Evolutionary conservation across 1,140 invertebrate genomes (phyloP), one percentile per base, ranked within the genome.

Genomic region (Ceratosolen solmsi): DNA sequence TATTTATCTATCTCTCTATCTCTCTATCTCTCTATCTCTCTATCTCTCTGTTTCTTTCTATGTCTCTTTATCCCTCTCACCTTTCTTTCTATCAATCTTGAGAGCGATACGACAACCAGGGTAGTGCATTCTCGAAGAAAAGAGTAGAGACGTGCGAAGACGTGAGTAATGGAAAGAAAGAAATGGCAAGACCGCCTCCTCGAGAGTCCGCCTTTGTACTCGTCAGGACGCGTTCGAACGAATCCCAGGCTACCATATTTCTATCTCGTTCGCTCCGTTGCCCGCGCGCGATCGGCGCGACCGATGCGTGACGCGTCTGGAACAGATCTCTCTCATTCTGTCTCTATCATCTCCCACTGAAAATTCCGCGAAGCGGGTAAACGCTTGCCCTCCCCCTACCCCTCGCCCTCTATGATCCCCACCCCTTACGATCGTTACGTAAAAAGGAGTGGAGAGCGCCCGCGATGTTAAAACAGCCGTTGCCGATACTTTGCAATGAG

Each of bases 331-430:
- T 73, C 71, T 73, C 46, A 30, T 15, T 36, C 49, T 56, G 11
- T 46, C 22, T 68, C 63, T 68, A 30, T 36, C 68, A 15, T 13
- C 36, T n/a, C 36, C 30, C 36, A 80, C 82, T 68, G 85, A 87
- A 85, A 88, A 81, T 89, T 89, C 86, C 85, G 82, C 86, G 87
- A 88, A 89, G 65, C 84, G 79, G 72, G 70, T 85, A 85, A 86
- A 86, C 84, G 82, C 73, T 80, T 58, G 54, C 65, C 71, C 75
- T 38, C 84, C 86, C 83, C 84, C 84, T 54, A 8, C 63, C 20
- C 15, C 13, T 5, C 56, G 5, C 5, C n/a, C 25, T 25, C 25
- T n/a, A 27, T n/a, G 15, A 3, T n/a, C n/a, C 25, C 2, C 1
- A 25, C 46, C 51, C 51, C 51, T 22, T 22, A 84, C 51, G 79